phyloP scores from a whole-genome alignment of 1,140 invertebrate genomes.

The Euura saliciscinereae region DNA sequence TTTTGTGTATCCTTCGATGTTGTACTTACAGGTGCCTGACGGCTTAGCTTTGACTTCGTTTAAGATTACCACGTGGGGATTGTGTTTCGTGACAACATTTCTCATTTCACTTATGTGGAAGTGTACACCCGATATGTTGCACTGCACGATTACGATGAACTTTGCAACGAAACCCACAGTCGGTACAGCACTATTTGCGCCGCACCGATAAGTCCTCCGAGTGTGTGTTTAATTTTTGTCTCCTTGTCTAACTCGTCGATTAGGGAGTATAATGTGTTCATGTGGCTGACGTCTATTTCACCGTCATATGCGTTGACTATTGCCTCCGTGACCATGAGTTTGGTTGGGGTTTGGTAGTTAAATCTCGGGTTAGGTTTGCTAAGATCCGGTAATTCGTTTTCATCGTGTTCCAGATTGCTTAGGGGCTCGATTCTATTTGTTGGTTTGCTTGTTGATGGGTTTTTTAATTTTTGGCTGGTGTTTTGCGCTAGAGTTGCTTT shows the following conservation, averaged over 20 bases:
- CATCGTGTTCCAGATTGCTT: too few species aligned
- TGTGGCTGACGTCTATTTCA: constrained; percentile 11
- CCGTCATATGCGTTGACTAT: constrained; percentile 10
- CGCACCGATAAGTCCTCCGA: constrained; percentile 14
- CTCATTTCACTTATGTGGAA: constrained; percentile 15
- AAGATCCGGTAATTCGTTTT: too few species aligned
- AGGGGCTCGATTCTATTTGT: too few species aligned
- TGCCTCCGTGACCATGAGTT: constrained; percentile 8
- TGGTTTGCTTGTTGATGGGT: too few species aligned
- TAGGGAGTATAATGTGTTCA: neutral
- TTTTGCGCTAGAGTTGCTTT: too few species aligned
- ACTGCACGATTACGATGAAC: constrained; percentile 12
- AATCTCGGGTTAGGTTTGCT: too few species aligned
- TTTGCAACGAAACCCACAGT: constrained; percentile 9
- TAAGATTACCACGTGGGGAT: constrained; percentile 17
- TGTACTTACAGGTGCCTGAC: constrained; percentile 11
- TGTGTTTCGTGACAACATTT: constrained; percentile 14
- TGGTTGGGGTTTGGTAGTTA: neutral
- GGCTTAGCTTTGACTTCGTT: constrained; percentile 17
- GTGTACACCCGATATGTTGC: constrained; percentile 15
- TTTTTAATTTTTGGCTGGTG: too few species aligned
- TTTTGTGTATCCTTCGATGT: constrained; percentile 15
- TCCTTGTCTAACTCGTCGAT: constrained; percentile 16
- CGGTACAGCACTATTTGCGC: constrained; percentile 12
- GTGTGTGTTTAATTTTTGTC: constrained; percentile 17